Evolutionary conservation across 2,888 invertebrate species (phyloP).

Genomic region (Diaprepes abbreviatus): DNA sequence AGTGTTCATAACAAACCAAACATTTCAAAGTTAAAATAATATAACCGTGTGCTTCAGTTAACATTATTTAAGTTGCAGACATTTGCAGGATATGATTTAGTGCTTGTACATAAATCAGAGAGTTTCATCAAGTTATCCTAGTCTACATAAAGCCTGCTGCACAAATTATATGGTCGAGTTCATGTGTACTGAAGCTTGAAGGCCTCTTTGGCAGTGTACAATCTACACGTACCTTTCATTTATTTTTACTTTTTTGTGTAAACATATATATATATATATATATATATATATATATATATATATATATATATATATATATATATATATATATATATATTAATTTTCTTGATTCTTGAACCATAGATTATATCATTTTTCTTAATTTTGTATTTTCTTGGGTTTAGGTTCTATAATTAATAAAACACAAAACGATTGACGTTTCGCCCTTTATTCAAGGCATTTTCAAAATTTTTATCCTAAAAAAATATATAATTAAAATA

Average conservation of each 20-base stretch:
- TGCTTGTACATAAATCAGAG: constrained; percentile 59
- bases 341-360: too few species aligned
- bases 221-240: constrained; percentile 10
- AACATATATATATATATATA: background rate
- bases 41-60: background rate
- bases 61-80: constrained; percentile 19
- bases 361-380: too few species aligned
- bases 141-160: constrained; percentile 55
- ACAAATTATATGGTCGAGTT: constrained; percentile 59
- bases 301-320: too few species aligned
- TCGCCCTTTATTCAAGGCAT: too few species aligned
- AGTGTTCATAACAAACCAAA: background rate
- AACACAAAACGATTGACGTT: too few species aligned
- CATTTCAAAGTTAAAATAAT: background rate
- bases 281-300: too few species aligned
- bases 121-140: constrained; percentile 61
- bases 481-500: too few species aligned
- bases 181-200: constrained; percentile 49
- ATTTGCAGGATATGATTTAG: constrained; percentile 29
- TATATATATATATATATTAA: background rate
- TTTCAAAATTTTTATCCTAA: too few species aligned
- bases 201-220: constrained; percentile 27
- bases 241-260: too few species aligned
- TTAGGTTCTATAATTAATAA: too few species aligned
- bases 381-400: too few species aligned